Percentiles rank a stretch among this genome's conserved stretches.
These are phyloP conservation scores for Cercopithecus mona DNA, from an alignment of 2,113 vertebrate genomes.

Conservation along the genomic window DNA sequence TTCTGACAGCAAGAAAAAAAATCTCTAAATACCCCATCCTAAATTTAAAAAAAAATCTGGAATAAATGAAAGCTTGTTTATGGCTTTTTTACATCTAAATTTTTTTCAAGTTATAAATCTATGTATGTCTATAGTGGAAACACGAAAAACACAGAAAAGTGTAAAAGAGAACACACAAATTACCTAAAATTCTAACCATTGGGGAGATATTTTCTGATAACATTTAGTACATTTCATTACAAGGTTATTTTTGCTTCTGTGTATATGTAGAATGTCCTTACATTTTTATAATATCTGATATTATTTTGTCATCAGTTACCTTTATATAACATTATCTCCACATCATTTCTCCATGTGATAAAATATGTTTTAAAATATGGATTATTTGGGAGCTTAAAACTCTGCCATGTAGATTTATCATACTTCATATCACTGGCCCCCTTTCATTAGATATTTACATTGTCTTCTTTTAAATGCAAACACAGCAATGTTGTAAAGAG, in stretches of 20 bases:
- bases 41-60: neutral
- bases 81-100: conserved; percentile 1
- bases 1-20: neutral
- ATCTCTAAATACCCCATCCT: neutral
- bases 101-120: neutral
- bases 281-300: neutral
- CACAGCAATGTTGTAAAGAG: neutral
- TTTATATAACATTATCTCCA: neutral
- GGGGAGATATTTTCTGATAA: neutral
- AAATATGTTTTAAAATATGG: neutral
- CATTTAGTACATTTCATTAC: neutral
- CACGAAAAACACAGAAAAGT: neutral
- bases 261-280: neutral
- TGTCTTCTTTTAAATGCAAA: conserved; percentile 45
- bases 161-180: neutral
- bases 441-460: conserved; percentile 32
- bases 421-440: neutral
- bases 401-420: neutral
- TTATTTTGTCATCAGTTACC: neutral
- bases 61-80: neutral
- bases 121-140: neutral
- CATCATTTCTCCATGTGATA: neutral
- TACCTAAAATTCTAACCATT: conserved; percentile 10
- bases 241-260: conserved; percentile 5
- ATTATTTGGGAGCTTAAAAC: neutral